These are phyloP conservation scores for Brachystomella parvula DNA, from an alignment of 1,140 invertebrate genomes.

Conservation along the genomic window DNA sequence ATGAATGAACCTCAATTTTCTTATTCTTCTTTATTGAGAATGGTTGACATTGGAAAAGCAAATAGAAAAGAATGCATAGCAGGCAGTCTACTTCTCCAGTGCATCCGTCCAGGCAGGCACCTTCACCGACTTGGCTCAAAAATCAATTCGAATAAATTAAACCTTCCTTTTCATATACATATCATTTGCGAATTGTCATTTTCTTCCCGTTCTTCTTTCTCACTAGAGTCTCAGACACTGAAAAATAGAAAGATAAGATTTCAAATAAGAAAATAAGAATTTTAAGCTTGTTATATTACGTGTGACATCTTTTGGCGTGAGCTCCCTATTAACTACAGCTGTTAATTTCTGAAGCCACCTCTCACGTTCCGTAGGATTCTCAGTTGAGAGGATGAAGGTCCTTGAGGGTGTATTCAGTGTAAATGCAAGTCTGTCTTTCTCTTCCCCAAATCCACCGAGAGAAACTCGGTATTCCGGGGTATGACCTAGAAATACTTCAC, in stretches of 20 bases:
- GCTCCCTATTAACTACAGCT: slow-evolving; percentile 56
- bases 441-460: slow-evolving; percentile 52
- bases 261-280: slow-evolving; percentile 20
- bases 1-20: too few species aligned
- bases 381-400: slow-evolving; percentile 71
- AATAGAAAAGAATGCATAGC: too few species aligned
- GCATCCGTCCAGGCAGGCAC: too few species aligned
- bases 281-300: too few species aligned
- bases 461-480: slow-evolving; percentile 43
- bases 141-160: too few species aligned
- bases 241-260: slow-evolving; percentile 44
- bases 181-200: slow-evolving; percentile 11
- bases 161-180: too few species aligned
- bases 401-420: slow-evolving; percentile 71
- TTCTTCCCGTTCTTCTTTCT: slow-evolving; percentile 56
- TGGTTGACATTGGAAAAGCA: too few species aligned
- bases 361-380: slow-evolving; percentile 63
- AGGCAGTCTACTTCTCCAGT: too few species aligned
- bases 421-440: slow-evolving; percentile 71
- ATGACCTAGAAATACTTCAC: slow-evolving; percentile 75
- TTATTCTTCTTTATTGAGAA: too few species aligned
- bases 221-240: slow-evolving; percentile 61
- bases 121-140: too few species aligned
- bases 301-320: too few species aligned
- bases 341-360: slow-evolving; percentile 71